These are phyloP conservation scores for Trichoplusia ni DNA, from an alignment of 1,140 invertebrate species.

Conservation along the genomic window DNA sequence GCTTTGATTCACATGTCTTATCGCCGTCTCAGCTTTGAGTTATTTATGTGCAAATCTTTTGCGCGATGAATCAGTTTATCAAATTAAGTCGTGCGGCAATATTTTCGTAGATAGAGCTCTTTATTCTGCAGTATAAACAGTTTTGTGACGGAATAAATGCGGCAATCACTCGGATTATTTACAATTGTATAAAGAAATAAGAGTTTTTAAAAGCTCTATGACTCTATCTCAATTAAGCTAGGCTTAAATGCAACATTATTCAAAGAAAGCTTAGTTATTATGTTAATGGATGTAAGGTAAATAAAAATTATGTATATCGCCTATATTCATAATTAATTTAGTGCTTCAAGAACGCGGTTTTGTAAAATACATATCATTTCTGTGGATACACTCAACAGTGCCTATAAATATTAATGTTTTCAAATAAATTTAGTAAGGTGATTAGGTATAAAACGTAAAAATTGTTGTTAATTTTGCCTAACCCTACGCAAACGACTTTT, in stretches of 20 bases:
- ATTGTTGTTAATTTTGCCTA: background rate
- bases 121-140: too few species aligned
- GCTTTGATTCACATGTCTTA: conserved; percentile 44
- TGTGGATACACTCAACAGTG: too few species aligned
- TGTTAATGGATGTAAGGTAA: background rate
- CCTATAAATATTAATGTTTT: too few species aligned
- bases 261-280: background rate
- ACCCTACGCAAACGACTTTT: conserved; percentile 23
- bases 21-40: background rate
- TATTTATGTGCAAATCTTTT: background rate
- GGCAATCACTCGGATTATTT: background rate
- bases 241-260: too few species aligned
- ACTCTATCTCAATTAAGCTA: too few species aligned
- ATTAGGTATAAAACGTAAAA: background rate
- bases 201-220: too few species aligned
- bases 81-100: background rate
- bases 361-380: too few species aligned
- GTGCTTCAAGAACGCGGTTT: too few species aligned
- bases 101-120: too few species aligned
- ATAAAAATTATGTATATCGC: background rate
- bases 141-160: background rate
- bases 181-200: too few species aligned
- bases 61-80: background rate
- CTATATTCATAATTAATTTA: conserved; percentile 3
- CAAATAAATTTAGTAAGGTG: too few species aligned